Base-by-base conservation (phyloP, 92 coral and sea anemone species). In the Zoanthus gigantus region DNA sequence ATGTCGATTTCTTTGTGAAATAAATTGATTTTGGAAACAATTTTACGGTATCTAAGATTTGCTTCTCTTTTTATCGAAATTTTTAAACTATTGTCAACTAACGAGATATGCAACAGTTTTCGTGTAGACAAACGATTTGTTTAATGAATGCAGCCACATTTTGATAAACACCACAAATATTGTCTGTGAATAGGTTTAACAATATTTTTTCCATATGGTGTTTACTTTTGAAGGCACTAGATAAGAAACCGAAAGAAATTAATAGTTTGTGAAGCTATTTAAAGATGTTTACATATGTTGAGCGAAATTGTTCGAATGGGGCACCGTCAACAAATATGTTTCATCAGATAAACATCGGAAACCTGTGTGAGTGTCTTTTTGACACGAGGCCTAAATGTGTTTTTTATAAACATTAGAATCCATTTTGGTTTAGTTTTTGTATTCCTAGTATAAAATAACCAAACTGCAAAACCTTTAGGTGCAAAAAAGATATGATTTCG, bases 301-400 rank as follows among this genome's bases (percentile, higher is more conserved):
- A 77, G 67, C 30, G 68, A 77, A 77, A 30, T 76, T 44, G 16
- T 56, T 11, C 45, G 5, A 29, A 30, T 23, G 18, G 42, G 31
- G 48, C 17, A 57, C 8, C 37, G 18, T 52, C 53, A 23, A 52
- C 1, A 54, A 77, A 56, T 16, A 53, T 30, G 82, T 77, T 77
- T 77, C 48, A 54, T 77, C 82, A 77, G 68, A 77, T 56, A 77
- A 77, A 56, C 82, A 76, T 77, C 54, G 42, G 82, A 56, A 77
- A 29, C 30, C 60, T 23, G 60, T 50, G 56, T 7, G 56, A 50
- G 42, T 28, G 47, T 77, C 4, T 37, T 2, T 77, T 30, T 53
- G 29, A 73, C 46, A 31, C 14, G 53, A 56, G 29, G 7, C 67
- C 12, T 69, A 31, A 34, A 30, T 69, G 74, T 69, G 74, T 69